Conservation (phyloP, 2,888 invertebrate species). For the Drosophila atripex region DNA sequence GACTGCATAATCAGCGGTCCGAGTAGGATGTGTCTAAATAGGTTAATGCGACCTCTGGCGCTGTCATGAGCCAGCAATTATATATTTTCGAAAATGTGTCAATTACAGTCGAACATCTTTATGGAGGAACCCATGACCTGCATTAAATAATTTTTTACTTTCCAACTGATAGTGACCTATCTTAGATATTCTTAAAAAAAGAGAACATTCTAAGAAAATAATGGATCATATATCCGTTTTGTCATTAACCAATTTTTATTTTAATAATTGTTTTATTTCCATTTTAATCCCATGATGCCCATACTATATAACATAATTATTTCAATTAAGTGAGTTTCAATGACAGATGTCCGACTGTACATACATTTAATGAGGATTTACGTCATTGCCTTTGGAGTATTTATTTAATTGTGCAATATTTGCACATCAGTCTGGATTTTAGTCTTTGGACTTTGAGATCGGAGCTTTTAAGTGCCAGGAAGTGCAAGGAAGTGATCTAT, state of each 20-base stretch:
- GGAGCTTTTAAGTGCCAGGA: slow-evolving; percentile 16
- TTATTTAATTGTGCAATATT: slow-evolving; percentile 34
- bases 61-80: slow-evolving; percentile 26
- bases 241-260: too few species aligned
- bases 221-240: too few species aligned
- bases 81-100: slow-evolving; percentile 52
- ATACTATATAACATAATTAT: slow-evolving; percentile 4
- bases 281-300: not conserved
- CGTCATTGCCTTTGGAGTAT: slow-evolving; percentile 50
- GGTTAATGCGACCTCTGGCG: slow-evolving; percentile 29
- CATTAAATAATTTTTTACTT: slow-evolving; percentile 3
- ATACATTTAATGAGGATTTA: slow-evolving; percentile 26
- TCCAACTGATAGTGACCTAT: not conserved
- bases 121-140: slow-evolving; percentile 27
- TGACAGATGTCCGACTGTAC: slow-evolving; percentile 30
- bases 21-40: slow-evolving; percentile 28
- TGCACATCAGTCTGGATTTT: slow-evolving; percentile 18
- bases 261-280: too few species aligned
- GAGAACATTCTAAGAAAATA: not conserved
- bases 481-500: slow-evolving; percentile 12
- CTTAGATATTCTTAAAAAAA: too few species aligned
- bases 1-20: slow-evolving; percentile 24
- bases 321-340: slow-evolving; percentile 14
- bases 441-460: slow-evolving; percentile 66
- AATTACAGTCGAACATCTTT: slow-evolving; percentile 25